Conservation (phyloP, 2,888 invertebrate species). For the Limnephilus rhombicus region DNA sequence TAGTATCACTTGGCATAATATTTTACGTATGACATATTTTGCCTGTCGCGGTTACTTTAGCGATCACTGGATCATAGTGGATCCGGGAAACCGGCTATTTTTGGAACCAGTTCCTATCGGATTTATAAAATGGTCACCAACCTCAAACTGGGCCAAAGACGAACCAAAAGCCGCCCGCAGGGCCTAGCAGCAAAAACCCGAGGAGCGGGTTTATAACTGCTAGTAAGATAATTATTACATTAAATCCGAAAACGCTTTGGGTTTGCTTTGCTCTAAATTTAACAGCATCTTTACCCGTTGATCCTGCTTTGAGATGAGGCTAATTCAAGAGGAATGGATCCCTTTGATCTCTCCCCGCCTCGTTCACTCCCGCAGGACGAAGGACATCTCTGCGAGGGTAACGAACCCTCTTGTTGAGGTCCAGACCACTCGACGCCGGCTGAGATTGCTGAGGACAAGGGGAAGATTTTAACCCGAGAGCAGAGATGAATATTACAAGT, state of each 20-base stretch:
- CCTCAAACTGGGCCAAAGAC: too few relatives aligned
- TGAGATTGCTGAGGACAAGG: background rate
- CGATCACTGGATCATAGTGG: too few relatives aligned
- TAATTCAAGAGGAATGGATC: conserved; percentile 43
- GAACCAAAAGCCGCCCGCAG: too few relatives aligned
- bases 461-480: background rate
- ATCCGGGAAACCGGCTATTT: too few relatives aligned
- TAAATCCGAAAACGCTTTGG: background rate
- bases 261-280: conserved; percentile 4
- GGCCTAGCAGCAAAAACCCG: too few relatives aligned
- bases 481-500: conserved; percentile 16
- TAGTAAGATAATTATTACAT: background rate
- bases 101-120: too few relatives aligned
- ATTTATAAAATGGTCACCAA: too few relatives aligned
- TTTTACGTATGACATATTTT: too few relatives aligned
- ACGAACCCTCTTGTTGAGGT: conserved; percentile 46
- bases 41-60: too few relatives aligned
- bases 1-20: too few relatives aligned
- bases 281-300: background rate
- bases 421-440: conserved; percentile 52
- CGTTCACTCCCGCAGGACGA: conserved; percentile 4
- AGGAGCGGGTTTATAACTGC: too few relatives aligned
- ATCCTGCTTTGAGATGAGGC: conserved; percentile 31
- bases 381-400: conserved; percentile 40
- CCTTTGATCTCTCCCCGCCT: conserved; percentile 49